A percentile compares a stretch with the other conserved stretches of the same genome.
These are phyloP conservation scores for Drosophila sucinea DNA, from an alignment of 1,140 invertebrate genomes.

Conservation along the genomic window DNA sequence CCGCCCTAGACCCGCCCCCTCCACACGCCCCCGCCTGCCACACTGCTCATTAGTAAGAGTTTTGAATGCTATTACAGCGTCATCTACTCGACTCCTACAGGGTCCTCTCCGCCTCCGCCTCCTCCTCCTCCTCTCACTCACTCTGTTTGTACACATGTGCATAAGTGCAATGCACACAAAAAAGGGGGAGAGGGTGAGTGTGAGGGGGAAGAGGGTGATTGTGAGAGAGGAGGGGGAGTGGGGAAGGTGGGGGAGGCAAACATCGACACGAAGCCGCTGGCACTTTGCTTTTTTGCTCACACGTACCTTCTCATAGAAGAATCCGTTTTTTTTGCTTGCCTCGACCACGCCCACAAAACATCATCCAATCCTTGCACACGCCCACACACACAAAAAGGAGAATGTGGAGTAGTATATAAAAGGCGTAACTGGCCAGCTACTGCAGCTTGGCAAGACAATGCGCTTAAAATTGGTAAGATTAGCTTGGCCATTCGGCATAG, in stretches of 20 bases:
- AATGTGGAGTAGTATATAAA: slow-evolving; percentile 30
- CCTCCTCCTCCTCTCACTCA: not conserved
- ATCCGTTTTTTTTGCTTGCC: slow-evolving; percentile 43
- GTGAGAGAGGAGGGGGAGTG: no score
- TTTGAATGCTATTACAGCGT: slow-evolving; percentile 81
- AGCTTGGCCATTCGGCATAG: slow-evolving; percentile 63
- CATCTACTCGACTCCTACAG: slow-evolving; percentile 72
- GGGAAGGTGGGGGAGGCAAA: slow-evolving; percentile 11
- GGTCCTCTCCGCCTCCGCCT: not conserved
- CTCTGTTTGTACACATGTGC: slow-evolving; percentile 72
- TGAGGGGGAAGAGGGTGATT: no score
- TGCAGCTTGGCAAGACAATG: slow-evolving; percentile 63
- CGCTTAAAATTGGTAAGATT: slow-evolving; percentile 79
- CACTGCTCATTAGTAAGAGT: slow-evolving; percentile 77
- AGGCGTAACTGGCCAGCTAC: slow-evolving; percentile 46
- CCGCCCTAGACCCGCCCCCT: slow-evolving; percentile 12
- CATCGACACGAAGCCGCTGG: slow-evolving; percentile 48
- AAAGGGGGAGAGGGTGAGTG: not conserved
- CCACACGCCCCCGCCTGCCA: slow-evolving; percentile 2
- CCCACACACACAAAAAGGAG: slow-evolving; percentile 10
- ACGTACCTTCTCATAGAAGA: slow-evolving; percentile 21
- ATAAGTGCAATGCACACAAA: slow-evolving; percentile 73
- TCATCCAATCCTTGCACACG: slow-evolving; percentile 26
- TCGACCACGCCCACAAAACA: slow-evolving; percentile 35
- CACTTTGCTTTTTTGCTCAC: slow-evolving; percentile 63